Percentiles rank a stretch among this genome's conserved stretches.
Evolutionary conservation across 2,113 vertebrate genomes (phyloP).

Genomic region (Anarrhichthys ocellatus): DNA sequence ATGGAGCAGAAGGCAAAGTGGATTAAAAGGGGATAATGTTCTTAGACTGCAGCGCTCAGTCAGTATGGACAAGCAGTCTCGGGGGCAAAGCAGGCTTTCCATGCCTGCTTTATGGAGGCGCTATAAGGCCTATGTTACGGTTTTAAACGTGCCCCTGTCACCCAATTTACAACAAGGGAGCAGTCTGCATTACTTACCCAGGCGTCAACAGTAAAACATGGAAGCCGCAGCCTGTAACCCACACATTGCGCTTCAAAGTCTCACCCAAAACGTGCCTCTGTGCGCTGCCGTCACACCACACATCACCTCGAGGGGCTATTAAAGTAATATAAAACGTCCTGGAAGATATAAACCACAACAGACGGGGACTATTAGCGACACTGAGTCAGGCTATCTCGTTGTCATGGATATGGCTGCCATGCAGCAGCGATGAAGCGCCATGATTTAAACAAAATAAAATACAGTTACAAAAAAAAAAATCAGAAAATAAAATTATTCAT

Average conservation of each 20-base stretch:
- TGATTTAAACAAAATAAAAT: not conserved
- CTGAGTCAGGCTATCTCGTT: slow-evolving; percentile 33
- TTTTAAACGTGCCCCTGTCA: slow-evolving; percentile 9
- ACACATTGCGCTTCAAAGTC: not conserved
- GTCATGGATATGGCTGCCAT: slow-evolving; percentile 46
- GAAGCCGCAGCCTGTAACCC: not conserved
- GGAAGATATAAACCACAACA: not conserved
- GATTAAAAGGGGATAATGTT: slow-evolving; percentile 85
- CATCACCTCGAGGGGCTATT: accelerated
- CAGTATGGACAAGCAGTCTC: slow-evolving; percentile 38
- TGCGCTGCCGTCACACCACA: accelerated
- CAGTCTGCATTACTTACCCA: slow-evolving; percentile 5
- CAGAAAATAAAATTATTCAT: too few species aligned
- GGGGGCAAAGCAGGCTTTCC: slow-evolving; percentile 12
- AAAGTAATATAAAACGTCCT: not conserved
- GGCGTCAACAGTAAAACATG: not conserved
- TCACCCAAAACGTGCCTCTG: accelerated
- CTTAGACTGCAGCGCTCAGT: slow-evolving; percentile 75
- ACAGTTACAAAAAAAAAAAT: not conserved
- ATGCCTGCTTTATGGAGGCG: slow-evolving; percentile 10
- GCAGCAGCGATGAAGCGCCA: not conserved
- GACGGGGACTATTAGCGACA: too few species aligned
- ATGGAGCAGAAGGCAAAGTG: slow-evolving; percentile 83
- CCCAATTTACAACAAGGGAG: not conserved
- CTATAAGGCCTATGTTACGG: not conserved